These are phyloP conservation scores for Microdon myrmicae DNA, from an alignment of 2,888 invertebrate genomes.

Conservation along the genomic window DNA sequence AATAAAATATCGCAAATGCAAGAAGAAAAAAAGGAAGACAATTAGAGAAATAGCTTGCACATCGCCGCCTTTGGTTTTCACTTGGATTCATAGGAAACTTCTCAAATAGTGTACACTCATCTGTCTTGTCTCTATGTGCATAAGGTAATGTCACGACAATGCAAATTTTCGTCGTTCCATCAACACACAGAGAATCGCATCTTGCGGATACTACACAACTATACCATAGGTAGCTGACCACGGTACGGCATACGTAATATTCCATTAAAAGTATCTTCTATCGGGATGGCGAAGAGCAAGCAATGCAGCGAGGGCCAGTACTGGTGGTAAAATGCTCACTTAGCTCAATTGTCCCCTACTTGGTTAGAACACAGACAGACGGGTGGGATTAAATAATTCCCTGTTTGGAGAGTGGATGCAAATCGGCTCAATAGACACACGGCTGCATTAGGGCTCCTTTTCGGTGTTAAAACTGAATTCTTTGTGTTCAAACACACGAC, in stretches of 20 bases:
- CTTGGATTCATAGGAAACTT: conserved; percentile 43
- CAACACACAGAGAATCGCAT: conserved; percentile 35
- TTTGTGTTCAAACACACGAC: conserved; percentile 37
- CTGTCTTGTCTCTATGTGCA: conserved; percentile 11
- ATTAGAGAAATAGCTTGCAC: conserved; percentile 14
- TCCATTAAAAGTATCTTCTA: conserved; percentile 39
- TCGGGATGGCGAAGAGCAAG: conserved; percentile 35
- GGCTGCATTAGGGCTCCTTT: conserved; percentile 27
- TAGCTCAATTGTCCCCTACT: conserved; percentile 38
- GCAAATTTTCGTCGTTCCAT: conserved; percentile 48
- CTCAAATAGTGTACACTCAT: conserved; percentile 42
- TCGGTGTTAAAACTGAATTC: conserved; percentile 44
- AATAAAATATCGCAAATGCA: conserved; percentile 29
- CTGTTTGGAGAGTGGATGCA: conserved; percentile 33
- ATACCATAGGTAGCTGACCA: conserved; percentile 4
- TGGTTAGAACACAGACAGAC: conserved; percentile 26
- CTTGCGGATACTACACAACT: conserved; percentile 29
- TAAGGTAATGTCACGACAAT: conserved; percentile 49
- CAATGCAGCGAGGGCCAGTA: too few relatives aligned
- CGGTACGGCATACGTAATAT: too few relatives aligned
- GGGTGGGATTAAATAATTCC: conserved; percentile 36
- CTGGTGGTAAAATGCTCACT: conserved; percentile 47
- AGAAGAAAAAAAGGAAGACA: conserved; percentile 25
- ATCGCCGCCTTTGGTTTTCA: conserved; percentile 21
- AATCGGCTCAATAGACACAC: conserved; percentile 13